Percentiles rank a stretch among this genome's conserved stretches.
These are phyloP conservation scores for Charanyca ferruginea DNA, from an alignment of 2,888 invertebrate species.

Conservation along the genomic window DNA sequence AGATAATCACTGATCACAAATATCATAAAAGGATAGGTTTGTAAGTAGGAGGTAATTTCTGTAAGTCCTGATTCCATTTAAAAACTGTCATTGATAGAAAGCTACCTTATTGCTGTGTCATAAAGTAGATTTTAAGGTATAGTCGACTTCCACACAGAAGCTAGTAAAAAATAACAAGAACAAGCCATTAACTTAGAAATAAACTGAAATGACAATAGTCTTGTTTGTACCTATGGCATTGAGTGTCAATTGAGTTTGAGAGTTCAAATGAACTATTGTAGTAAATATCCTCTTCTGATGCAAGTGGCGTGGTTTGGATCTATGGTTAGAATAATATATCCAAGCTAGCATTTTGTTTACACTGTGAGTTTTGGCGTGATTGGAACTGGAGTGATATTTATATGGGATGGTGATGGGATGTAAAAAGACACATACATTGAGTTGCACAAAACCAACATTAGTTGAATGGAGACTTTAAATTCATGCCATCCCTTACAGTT, in stretches of 20 bases:
- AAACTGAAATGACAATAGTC: slow-evolving; percentile 17
- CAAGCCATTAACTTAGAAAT: slow-evolving; percentile 16
- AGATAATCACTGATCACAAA: no score
- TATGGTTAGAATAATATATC: neutral
- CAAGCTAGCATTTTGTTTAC: neutral
- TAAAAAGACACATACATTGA: no score
- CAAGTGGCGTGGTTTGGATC: slow-evolving; percentile 3
- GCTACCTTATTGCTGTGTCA: no score
- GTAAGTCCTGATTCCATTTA: no score
- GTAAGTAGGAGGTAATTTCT: no score
- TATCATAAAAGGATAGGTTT: no score
- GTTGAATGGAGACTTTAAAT: no score
- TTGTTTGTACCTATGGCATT: slow-evolving; percentile 25
- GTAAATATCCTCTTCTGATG: neutral
- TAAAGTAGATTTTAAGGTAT: no score
- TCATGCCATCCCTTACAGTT: no score
- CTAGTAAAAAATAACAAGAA: neutral
- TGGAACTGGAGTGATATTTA: neutral
- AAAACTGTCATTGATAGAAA: no score
- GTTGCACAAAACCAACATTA: no score
- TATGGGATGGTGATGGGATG: no score
- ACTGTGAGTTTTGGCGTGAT: neutral
- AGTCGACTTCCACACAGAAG: neutral
- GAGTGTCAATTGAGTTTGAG: slow-evolving; percentile 28
- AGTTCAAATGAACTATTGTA: slow-evolving; percentile 41